A percentile compares a stretch with the other conserved stretches of the same genome.
Conservation (phyloP, 2,797 vertebrate genomes). For the Sebastolobus altivelis region DNA sequence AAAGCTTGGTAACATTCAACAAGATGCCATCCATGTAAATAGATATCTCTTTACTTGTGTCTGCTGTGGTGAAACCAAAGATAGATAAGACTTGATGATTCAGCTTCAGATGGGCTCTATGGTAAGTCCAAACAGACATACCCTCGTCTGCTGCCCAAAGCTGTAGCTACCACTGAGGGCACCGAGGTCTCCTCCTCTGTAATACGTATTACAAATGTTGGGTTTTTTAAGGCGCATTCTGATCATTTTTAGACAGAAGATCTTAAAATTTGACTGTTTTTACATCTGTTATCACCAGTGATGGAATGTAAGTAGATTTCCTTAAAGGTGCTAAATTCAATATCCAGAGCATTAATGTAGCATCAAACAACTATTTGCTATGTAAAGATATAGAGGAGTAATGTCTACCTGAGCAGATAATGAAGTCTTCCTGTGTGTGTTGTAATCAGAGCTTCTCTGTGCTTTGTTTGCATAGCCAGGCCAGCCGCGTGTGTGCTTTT, state of each 20-base stretch:
- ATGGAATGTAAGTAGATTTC: not conserved
- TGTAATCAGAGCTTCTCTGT: not conserved
- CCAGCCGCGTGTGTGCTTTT: not conserved
- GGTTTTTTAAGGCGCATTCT: not conserved
- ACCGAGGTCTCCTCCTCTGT: slow-evolving; percentile 1
- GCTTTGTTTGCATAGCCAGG: not conserved
- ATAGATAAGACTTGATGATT: slow-evolving; percentile 43
- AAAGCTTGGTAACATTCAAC: slow-evolving; percentile 31
- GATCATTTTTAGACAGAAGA: not conserved
- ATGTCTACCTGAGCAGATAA: not conserved
- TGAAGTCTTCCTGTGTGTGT: not conserved
- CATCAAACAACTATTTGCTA: not conserved
- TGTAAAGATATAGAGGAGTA: not conserved
- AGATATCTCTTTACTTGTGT: slow-evolving; percentile 39
- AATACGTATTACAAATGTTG: not conserved
- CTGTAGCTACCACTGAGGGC: not conserved
- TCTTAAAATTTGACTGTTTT: not conserved
- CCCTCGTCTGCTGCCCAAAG: not conserved
- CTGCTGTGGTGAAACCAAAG: slow-evolving; percentile 56
- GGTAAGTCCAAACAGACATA: slow-evolving; percentile 25
- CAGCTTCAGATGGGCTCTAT: slow-evolving; percentile 28
- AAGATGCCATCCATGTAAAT: slow-evolving; percentile 38
- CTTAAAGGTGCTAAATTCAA: not conserved
- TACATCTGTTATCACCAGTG: not conserved
- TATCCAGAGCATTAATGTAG: not conserved